Evolutionary conservation across 2,113 vertebrate genomes (phyloP), one percentile per base, ranked within the genome.

Genomic region (Lates calcarifer): DNA sequence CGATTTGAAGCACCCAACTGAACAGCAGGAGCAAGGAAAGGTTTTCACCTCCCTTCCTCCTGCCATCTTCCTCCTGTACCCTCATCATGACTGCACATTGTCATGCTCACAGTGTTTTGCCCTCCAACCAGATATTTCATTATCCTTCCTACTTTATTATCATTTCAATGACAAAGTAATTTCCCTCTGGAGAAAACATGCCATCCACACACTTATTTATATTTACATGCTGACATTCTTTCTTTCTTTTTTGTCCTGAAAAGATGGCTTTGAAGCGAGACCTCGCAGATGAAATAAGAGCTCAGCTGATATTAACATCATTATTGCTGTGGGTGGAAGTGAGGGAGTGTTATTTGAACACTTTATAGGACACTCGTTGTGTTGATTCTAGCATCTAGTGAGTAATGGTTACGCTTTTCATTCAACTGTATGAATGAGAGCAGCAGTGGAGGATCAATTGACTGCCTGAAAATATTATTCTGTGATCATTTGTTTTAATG

Each of bases 101-200:
- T 80, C 77, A 78, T 26, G 69, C 64, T 66, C 20, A 22, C 74
- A 55, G 33, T 43, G 68, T 64, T 90, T 70, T 74, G 68, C 63
- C 82, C 87, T 83, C 65, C 18, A 83, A 79, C 86, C 81, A 65
- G 35, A 89, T 79, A 88, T 89, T 91, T 91, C 79, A 89, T 88
- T 91, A 82, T 64, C 77, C 77, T 81, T 78, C 33, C 6, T 41
- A 62, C 57, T 85, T 77, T 74, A 88, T 90, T 85, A 88, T 88
- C 77, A 73, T 80, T 89, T 87, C 87, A 90, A 91, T 85, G 85
- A 87, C 66, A 71, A 78, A 89, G 72, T 82, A 64, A 89, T 92
- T 89, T 82, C 65, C 74, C 72, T 61, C 51, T 5, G 33, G 81
- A 82, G 82, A 84, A 93, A 86, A 92, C 79, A 87, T 82, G 68